Evolutionary conservation across 2,113 vertebrate species (phyloP).

Genomic region (Anolis carolinensis): DNA sequence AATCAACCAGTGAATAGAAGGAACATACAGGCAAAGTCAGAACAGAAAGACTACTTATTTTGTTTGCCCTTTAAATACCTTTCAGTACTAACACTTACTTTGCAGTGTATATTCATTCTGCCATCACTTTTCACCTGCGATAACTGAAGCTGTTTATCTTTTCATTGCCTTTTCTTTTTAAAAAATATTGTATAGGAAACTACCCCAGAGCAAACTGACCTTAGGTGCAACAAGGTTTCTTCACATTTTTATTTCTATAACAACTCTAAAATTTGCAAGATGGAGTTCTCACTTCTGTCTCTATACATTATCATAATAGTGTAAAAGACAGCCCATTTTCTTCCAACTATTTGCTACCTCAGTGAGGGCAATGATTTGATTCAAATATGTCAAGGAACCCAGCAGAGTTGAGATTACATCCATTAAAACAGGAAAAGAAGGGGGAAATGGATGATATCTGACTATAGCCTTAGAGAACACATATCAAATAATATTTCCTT

Average conservation of each 20-base stretch:
- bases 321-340: conserved; percentile 59
- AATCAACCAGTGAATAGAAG: too few relatives aligned
- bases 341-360: conserved; percentile 56
- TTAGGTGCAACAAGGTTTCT: conserved; percentile 10
- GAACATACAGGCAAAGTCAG: neutral
- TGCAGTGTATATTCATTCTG: conserved; percentile 21
- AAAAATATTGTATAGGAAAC: conserved; percentile 28
- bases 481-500: conserved; percentile 65
- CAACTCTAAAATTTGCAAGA: conserved; percentile 19
- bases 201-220: neutral
- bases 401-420: conserved; percentile 58
- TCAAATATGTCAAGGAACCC: conserved; percentile 58
- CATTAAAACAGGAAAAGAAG: conserved; percentile 57
- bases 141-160: neutral
- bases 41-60: conserved; percentile 4
- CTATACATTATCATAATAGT: conserved; percentile 53
- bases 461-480: conserved; percentile 66
- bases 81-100: conserved; percentile 1
- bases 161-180: neutral
- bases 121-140: neutral
- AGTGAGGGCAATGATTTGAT: conserved; percentile 63
- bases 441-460: conserved; percentile 51
- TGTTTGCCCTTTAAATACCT: conserved; percentile 16
- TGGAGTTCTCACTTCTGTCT: conserved; percentile 33
- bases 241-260: conserved; percentile 41